These are phyloP conservation scores for Cyprinodon diabolis DNA, from an alignment of 2,797 vertebrate species.

Conservation along the genomic window DNA sequence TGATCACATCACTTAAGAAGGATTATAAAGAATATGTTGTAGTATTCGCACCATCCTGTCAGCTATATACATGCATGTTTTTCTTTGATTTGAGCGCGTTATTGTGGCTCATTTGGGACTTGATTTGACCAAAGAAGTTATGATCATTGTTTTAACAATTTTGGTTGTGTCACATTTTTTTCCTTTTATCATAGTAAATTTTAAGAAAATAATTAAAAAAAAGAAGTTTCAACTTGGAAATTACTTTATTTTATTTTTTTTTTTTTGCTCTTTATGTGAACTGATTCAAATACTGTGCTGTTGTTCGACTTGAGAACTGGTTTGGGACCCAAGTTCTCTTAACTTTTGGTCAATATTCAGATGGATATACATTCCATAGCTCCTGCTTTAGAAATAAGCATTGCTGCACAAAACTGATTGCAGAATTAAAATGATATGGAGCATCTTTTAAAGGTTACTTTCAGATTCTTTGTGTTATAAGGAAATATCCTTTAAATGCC, in stretches of 20 bases:
- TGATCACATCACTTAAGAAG: conserved; percentile 8
- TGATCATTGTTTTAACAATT: conserved; percentile 5
- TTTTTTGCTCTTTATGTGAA: neutral
- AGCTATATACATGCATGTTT: neutral
- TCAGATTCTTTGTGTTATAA: neutral
- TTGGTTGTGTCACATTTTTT: neutral
- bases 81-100: neutral
- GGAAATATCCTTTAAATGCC: neutral
- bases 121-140: conserved; percentile 35
- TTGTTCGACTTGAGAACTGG: neutral
- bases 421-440: neutral
- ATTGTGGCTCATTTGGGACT: neutral
- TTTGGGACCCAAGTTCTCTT: neutral
- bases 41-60: conserved; percentile 66
- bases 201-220: neutral
- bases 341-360: neutral
- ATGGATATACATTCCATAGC: neutral
- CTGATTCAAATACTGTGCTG: neutral
- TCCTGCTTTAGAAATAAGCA: too few species aligned
- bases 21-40: conserved; percentile 75
- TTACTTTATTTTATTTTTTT: neutral
- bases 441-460: neutral
- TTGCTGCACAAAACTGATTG: neutral
- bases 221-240: neutral
- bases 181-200: neutral